Evolutionary conservation across 2,113 vertebrate species (phyloP).

Genomic region (Chaetodon trifascialis): DNA sequence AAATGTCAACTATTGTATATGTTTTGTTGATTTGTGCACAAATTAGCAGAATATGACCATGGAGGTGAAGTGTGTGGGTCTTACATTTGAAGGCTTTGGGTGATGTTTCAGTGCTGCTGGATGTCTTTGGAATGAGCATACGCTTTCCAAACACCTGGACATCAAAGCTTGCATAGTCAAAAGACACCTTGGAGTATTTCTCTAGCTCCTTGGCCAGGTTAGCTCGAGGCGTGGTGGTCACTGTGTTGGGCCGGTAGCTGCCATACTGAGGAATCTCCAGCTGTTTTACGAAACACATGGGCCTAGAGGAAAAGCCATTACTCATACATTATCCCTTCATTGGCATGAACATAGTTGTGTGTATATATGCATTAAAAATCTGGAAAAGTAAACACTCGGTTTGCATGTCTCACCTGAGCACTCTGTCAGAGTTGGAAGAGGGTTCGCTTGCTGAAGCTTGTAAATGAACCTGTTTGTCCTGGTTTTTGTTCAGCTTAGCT

Average conservation of each 20-base stretch:
- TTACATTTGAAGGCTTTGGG: conserved; percentile 99
- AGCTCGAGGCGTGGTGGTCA: conserved; percentile 93
- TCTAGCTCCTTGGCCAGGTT: conserved; percentile 99
- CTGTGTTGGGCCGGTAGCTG: conserved; percentile 92
- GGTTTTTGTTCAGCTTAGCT: conserved; percentile 93
- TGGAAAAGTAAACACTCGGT: not conserved
- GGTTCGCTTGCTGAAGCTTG: conserved; percentile 88
- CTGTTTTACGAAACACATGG: conserved; percentile 99
- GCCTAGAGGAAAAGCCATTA: conserved; percentile 81
- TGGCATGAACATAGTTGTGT: not conserved
- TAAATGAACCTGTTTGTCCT: conserved; percentile 90
- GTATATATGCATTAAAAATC: too few relatives aligned
- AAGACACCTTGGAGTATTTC: conserved; percentile 99
- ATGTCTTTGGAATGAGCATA: conserved; percentile 97
- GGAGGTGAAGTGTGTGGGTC: conserved; percentile 38
- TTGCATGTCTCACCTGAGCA: conserved; percentile 89
- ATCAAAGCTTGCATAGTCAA: conserved; percentile 99
- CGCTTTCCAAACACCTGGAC: conserved; percentile 99
- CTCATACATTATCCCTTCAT: not conserved
- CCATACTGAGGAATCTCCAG: conserved; percentile 97
- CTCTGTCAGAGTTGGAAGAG: conserved; percentile 91
- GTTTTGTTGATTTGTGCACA: too few relatives aligned
- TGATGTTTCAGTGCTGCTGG: conserved; percentile 92
- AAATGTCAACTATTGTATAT: too few relatives aligned
- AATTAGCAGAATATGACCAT: too few relatives aligned